These are phyloP conservation scores for Proterorhinus semilunaris DNA, from an alignment of 2,113 vertebrate species.

Conservation along the genomic window DNA sequence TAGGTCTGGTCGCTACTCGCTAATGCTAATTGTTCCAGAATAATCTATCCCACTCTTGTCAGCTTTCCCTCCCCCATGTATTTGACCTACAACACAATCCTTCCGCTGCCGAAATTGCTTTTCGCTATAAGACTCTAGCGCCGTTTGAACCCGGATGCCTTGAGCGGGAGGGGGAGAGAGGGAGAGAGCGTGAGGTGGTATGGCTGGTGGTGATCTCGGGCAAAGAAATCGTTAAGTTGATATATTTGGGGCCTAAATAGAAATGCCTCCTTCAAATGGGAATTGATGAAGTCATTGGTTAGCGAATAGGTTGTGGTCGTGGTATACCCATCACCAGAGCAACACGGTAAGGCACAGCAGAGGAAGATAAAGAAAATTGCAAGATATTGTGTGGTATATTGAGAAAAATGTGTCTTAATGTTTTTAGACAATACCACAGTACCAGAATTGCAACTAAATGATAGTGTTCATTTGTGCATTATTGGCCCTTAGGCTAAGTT, in stretches of 20 bases:
- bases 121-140: slow-evolving; percentile 28
- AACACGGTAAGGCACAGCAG: slow-evolving; percentile 50
- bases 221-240: slow-evolving; percentile 74
- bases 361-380: slow-evolving; percentile 12
- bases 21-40: slow-evolving; percentile 4
- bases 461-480: no score
- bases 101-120: slow-evolving; percentile 47
- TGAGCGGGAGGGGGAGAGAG: slow-evolving; percentile 11
- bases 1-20: background rate
- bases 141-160: slow-evolving; percentile 60
- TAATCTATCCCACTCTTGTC: slow-evolving; percentile 13
- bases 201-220: slow-evolving; percentile 29
- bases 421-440: no score
- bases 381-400: background rate
- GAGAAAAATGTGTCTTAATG: no score
- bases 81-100: slow-evolving; percentile 36
- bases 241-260: slow-evolving; percentile 78
- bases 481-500: no score
- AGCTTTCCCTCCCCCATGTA: slow-evolving; percentile 12
- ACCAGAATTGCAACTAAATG: no score
- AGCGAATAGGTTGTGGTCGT: slow-evolving; percentile 53
- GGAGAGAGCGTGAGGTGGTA: slow-evolving; percentile 8
- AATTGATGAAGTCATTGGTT: slow-evolving; percentile 78
- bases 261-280: slow-evolving; percentile 77
- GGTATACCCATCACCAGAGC: slow-evolving; percentile 29